These are phyloP conservation scores for Lagenorhynchus albirostris DNA, from an alignment of 2,113 vertebrate species.

Conservation along the genomic window DNA sequence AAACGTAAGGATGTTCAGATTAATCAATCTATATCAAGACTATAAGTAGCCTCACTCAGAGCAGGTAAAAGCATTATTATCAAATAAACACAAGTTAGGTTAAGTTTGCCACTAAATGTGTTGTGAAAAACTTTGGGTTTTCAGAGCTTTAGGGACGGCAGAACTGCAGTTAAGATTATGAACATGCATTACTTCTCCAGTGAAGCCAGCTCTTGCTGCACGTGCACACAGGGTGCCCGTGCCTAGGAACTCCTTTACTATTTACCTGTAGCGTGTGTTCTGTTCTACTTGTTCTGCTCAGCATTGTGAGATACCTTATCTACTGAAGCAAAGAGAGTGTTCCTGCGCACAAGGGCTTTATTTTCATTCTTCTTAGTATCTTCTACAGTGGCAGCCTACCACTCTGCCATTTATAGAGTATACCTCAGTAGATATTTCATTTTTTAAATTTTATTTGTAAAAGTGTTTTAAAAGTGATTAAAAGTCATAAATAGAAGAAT, in stretches of 20 bases:
- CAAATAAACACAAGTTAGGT: background rate
- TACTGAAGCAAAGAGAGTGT: background rate
- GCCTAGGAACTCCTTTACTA: background rate
- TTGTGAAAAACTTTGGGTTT: background rate
- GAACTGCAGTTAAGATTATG: background rate
- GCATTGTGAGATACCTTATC: background rate
- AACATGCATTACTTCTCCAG: background rate
- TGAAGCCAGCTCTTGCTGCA: background rate
- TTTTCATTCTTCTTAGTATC: background rate
- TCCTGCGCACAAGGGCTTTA: background rate
- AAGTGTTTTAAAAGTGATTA: background rate
- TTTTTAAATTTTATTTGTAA: background rate
- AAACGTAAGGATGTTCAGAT: background rate
- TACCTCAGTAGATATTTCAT: background rate
- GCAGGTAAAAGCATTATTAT: background rate
- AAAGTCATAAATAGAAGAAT: background rate
- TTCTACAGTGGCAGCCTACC: background rate
- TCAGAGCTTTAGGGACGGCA: background rate
- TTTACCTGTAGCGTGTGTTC: background rate
- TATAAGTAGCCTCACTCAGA: background rate
- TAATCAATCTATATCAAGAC: background rate
- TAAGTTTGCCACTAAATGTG: background rate
- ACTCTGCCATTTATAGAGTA: background rate
- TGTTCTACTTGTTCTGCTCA: background rate
- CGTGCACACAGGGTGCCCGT: fast-evolving